A percentile compares a stretch with the other conserved stretches of the same genome.
Evolutionary conservation across 2,888 invertebrate species (phyloP).

Genomic region (Lasioglossum lativentre): DNA sequence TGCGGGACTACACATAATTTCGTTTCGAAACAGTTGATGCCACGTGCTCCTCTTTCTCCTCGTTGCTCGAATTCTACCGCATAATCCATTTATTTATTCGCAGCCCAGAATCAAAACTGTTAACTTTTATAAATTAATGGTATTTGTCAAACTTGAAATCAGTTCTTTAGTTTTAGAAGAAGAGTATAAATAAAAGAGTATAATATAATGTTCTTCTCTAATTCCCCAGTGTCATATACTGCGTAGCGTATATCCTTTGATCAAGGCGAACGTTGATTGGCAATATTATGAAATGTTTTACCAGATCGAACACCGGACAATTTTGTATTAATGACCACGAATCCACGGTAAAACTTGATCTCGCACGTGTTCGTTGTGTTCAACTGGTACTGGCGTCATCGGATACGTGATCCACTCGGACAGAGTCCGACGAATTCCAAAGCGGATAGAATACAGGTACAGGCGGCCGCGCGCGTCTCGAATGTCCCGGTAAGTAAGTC

Average conservation of each 20-base stretch:
- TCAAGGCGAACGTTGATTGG: no score
- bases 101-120: neutral
- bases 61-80: neutral
- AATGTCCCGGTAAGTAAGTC: slow-evolving; percentile 50
- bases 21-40: neutral
- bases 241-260: no score
- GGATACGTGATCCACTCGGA: slow-evolving; percentile 25
- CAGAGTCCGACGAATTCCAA: slow-evolving; percentile 30
- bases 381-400: neutral
- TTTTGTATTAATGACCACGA: neutral
- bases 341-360: neutral
- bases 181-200: no score
- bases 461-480: slow-evolving; percentile 19
- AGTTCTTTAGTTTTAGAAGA: no score
- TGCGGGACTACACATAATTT: neutral
- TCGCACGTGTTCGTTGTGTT: neutral
- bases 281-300: no score
- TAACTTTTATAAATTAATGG: neutral
- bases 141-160: neutral
- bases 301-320: no score
- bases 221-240: no score
- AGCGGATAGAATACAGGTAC: neutral
- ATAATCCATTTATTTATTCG: neutral
- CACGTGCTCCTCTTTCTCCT: neutral
- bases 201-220: no score